phyloP scores from a whole-genome alignment of 2,888 invertebrate genomes.

The Tachina lurida region DNA sequence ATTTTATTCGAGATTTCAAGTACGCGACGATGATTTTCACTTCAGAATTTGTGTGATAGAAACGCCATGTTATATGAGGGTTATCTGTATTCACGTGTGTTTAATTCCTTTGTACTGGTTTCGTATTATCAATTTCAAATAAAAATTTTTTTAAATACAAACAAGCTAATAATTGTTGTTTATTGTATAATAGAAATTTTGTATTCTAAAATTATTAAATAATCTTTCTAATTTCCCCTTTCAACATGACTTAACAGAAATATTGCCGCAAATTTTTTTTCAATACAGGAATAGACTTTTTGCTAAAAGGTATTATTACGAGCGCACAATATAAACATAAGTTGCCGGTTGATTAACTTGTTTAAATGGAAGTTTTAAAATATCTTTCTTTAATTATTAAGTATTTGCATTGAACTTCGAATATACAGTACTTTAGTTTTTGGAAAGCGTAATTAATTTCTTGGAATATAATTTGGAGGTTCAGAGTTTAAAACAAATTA shows the following conservation, averaged over 20 bases:
- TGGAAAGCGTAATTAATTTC: no score
- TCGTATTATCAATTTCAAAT: neutral
- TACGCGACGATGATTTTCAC: no score
- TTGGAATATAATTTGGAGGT: no score
- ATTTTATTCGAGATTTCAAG: no score
- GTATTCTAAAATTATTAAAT: slow-evolving; percentile 9
- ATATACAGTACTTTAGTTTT: slow-evolving; percentile 11
- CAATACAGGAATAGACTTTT: neutral
- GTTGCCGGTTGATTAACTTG: slow-evolving; percentile 50
- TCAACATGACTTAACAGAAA: slow-evolving; percentile 40
- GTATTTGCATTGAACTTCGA: neutral
- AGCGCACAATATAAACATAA: slow-evolving; percentile 5
- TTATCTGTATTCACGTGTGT: no score
- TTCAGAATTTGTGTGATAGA: no score
- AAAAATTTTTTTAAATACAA: neutral
- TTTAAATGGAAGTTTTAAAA: slow-evolving; percentile 38
- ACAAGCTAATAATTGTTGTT: slow-evolving; percentile 28
- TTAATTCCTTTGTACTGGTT: neutral
- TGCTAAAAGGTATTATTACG: neutral
- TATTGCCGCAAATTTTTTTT: neutral
- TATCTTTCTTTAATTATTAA: neutral
- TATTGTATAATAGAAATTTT: neutral
- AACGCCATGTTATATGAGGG: no score
- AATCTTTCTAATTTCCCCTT: slow-evolving; percentile 21
- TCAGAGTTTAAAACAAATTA: no score